These are phyloP conservation scores for Melanostigma gelatinosum DNA, from an alignment of 2,113 vertebrate species.

Conservation along the genomic window DNA sequence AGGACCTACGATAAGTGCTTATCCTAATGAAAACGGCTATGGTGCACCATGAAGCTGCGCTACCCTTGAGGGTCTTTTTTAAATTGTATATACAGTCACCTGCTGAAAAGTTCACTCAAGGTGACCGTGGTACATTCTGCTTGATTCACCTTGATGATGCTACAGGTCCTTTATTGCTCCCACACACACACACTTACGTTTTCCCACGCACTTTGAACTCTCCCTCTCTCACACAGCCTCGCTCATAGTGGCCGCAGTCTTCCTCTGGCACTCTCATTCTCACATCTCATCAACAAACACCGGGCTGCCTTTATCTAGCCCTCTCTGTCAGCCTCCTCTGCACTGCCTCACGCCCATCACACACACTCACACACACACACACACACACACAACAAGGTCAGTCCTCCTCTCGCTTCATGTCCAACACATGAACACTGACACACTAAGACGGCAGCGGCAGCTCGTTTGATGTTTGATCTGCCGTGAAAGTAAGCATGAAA, in stretches of 20 bases:
- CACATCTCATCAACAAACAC: constrained; percentile 54
- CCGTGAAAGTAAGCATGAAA: constrained; percentile 33
- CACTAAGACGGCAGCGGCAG: constrained; percentile 30
- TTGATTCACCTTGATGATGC: neutral
- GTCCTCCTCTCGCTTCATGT: neutral
- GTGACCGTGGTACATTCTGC: neutral
- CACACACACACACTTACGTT: constrained; percentile 2
- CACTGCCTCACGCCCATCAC: constrained; percentile 27
- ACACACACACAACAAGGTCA: constrained; percentile 22
- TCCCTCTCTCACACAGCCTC: constrained; percentile 21
- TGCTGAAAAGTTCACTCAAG: neutral
- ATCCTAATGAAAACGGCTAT: neutral
- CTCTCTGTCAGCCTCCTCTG: constrained; percentile 21
- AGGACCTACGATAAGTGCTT: neutral
- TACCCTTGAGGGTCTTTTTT: neutral
- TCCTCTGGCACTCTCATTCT: constrained; percentile 3
- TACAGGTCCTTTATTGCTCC: neutral
- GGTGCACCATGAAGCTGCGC: neutral
- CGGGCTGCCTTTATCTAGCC: constrained; percentile 57
- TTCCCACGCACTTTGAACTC: neutral
- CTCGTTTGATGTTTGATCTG: constrained; percentile 57
- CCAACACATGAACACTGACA: constrained; percentile 45
- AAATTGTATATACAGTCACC: neutral
- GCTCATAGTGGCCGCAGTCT: constrained; percentile 27
- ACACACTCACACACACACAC: neutral